phyloP scores from a whole-genome alignment of 2,113 vertebrate species.

The Nibea albiflora region DNA sequence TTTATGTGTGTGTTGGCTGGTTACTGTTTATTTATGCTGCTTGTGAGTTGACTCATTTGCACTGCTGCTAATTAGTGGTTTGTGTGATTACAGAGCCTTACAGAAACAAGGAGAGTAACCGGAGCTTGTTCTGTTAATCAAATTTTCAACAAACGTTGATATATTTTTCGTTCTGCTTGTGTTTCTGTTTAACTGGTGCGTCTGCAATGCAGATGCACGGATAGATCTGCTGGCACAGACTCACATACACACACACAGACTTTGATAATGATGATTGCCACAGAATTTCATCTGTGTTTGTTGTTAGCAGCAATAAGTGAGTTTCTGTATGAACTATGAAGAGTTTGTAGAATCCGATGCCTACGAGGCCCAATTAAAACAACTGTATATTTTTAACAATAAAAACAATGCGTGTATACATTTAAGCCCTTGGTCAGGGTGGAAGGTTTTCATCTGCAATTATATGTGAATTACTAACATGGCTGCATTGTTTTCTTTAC shows the following conservation, averaged over 20 bases:
- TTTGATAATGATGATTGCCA: constrained; percentile 24
- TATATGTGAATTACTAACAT: background rate
- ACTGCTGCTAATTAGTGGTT: constrained; percentile 77
- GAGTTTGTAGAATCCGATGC: constrained; percentile 7
- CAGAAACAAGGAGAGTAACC: constrained; percentile 48
- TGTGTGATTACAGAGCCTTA: constrained; percentile 71
- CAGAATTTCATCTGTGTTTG: constrained; percentile 31
- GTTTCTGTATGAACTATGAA: background rate
- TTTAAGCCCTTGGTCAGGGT: constrained; percentile 5
- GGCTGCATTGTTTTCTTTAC: constrained; percentile 18
- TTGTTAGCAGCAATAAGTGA: background rate
- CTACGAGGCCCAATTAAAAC: constrained; percentile 32
- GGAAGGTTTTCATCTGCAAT: constrained; percentile 30
- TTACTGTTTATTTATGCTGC: constrained; percentile 72
- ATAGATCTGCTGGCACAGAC: constrained; percentile 18
- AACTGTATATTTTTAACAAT: background rate
- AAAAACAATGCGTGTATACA: background rate
- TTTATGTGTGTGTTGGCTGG: constrained; percentile 77
- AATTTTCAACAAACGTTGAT: constrained; percentile 62
- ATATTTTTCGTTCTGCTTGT: constrained; percentile 39
- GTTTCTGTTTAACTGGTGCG: constrained; percentile 42
- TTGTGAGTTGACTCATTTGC: constrained; percentile 77
- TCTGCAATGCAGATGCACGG: constrained; percentile 52
- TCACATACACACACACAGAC: constrained; percentile 16
- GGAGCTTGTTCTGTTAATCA: constrained; percentile 69